Evolutionary conservation across 2,888 invertebrate genomes (phyloP), one percentile per base, ranked within the genome.

Genomic region (Diaprepes abbreviatus): DNA sequence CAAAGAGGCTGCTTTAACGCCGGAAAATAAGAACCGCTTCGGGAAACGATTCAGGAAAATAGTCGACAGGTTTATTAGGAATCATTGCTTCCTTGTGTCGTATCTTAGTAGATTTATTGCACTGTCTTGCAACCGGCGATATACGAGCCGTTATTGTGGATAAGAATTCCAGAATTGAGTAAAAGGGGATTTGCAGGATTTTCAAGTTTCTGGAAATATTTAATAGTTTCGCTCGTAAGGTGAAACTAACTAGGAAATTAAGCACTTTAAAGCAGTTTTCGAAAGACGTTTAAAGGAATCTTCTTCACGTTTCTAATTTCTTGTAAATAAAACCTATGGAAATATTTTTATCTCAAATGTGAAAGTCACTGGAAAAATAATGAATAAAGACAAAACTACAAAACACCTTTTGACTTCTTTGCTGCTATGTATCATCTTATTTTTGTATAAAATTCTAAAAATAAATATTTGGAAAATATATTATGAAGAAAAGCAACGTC

Each of bases 11-110:
- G 54, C 67, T 67, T 62, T 67, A 43, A 31, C 24, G 45, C 68
- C 69, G 69, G 69, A 69, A 69, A 69, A 69, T 69, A 59, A 64
- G 45, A 52, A 50, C 57, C 64, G 69, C 63, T 66, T 57, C 57
- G 70, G 70, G 66, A 70, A 70, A 70, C 70, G 66, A 66, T 65
- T 62, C 66, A 62, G 70, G 70, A 62, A 70, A 67, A 70, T 48
- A 62, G 70, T 55, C 66, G 70, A 70, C 70, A 66, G 70, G 60
- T 70, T 70, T 70, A 70, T 70, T 70, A 70, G 70, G 66, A 70
- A 70, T 70, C 66, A 70, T 70, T 70, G 70, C 70, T 66, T 70
- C 66, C 70, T 55, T 48, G 48, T 60, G 65, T 65, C 65, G 65
- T 40, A 65, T 54, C 52, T 52, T 63, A 48, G 54, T 45, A 50